These are phyloP conservation scores for Cylloceria caligata DNA, from an alignment of 2,888 invertebrate genomes.

Conservation along the genomic window DNA sequence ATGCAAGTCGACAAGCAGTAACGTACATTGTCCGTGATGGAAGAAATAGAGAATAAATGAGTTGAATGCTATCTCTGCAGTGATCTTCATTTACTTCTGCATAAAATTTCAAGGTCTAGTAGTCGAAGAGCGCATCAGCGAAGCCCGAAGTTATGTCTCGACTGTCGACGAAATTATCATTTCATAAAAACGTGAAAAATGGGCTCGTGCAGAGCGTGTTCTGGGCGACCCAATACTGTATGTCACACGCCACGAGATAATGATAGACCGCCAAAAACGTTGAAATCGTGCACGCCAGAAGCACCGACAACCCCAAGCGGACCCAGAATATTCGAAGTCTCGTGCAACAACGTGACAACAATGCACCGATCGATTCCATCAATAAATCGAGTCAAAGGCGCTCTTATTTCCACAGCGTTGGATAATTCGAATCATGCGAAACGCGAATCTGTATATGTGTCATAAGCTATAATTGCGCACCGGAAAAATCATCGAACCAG, in stretches of 20 bases:
- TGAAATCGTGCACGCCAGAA: too few relatives aligned
- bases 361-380: conserved; percentile 43
- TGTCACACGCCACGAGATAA: conserved; percentile 32
- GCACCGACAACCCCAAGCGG: too few relatives aligned
- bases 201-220: conserved; percentile 61
- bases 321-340: too few relatives aligned
- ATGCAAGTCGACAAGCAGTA: conserved; percentile 12
- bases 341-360: conserved; percentile 41
- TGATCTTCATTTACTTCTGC: conserved; percentile 55
- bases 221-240: conserved; percentile 45
- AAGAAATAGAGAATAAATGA: background rate
- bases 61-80: background rate
- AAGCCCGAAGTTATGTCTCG: conserved; percentile 48
- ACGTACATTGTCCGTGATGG: conserved; percentile 9
- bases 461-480: conserved; percentile 32
- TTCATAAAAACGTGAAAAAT: conserved; percentile 54
- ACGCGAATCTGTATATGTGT: conserved; percentile 20
- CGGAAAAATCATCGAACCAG: conserved; percentile 17
- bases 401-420: conserved; percentile 44
- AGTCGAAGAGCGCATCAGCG: conserved; percentile 47
- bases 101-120: conserved; percentile 47
- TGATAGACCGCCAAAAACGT: too few relatives aligned
- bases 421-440: conserved; percentile 27
- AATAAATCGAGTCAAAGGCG: conserved; percentile 40
- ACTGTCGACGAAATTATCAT: conserved; percentile 57